Evolutionary conservation across 2,797 vertebrate genomes (phyloP).

Genomic region (Uromys caudimaculatus): DNA sequence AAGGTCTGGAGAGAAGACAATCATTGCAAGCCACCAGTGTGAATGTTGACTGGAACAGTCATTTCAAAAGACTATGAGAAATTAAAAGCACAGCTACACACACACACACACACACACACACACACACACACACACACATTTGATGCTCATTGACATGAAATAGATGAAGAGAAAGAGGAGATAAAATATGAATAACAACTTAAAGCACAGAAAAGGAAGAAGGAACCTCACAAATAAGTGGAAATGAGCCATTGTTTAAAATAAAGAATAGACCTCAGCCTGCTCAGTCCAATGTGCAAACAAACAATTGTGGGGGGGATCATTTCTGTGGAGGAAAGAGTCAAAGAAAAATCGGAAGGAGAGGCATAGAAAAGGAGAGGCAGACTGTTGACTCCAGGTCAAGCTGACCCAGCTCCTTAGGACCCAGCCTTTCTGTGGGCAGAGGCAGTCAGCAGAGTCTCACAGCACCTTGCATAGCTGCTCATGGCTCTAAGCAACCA

Average conservation of each 20-base stretch:
- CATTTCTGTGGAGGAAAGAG: too few relatives aligned
- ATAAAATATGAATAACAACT: too few relatives aligned
- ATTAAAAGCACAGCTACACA: background rate
- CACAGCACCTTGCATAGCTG: background rate
- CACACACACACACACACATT: fast-evolving
- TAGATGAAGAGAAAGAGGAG: background rate
- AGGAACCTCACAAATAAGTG: background rate
- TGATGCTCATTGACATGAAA: background rate
- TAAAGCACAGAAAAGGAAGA: background rate
- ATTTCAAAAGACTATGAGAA: background rate
- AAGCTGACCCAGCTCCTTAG: background rate
- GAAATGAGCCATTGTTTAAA: background rate
- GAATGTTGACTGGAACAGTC: background rate
- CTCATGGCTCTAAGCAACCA: background rate
- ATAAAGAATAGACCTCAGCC: too few relatives aligned
- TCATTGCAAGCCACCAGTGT: background rate
- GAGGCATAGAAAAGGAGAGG: background rate
- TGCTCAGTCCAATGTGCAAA: too few relatives aligned
- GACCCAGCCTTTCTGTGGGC: background rate
- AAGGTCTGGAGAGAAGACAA: background rate
- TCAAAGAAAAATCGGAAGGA: background rate
- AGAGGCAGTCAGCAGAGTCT: background rate
- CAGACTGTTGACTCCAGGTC: fast-evolving
- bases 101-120: background rate
- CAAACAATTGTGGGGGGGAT: too few relatives aligned